Evolutionary conservation across 2,797 vertebrate genomes (phyloP), one percentile per base, ranked within the genome.

Genomic region (Loris lydekkerianus): DNA sequence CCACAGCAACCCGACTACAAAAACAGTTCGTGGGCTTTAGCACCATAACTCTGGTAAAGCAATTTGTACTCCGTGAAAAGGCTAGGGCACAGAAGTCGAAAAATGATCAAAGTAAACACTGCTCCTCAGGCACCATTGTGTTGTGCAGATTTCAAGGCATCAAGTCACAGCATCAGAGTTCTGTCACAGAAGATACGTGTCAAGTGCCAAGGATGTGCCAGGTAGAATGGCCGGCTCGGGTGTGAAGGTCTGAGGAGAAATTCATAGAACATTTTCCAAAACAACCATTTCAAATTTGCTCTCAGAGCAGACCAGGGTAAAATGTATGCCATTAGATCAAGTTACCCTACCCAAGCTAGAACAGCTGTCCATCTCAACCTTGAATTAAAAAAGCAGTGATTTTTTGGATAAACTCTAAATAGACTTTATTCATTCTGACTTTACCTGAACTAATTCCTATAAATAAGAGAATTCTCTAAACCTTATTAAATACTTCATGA

Each of bases 1-100:
- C 98, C 98, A 98, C 98, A 98, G 98, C 98, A 99, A 99, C 98
- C 98, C 98, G 97, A 98, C 97, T 98, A 98, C 97, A 98, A 98
- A 99, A 99, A 99, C 98, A 99, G 98, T 97, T 97, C 93, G 3
- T 0, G 49, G 97, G 97, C 97, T 98, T 96, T 91, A 96, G 98
- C 97, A 96, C 97, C 2, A 0, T 78, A 94, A 88, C 97, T 98
- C 98, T 98, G 98, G 96, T 98, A 99, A 99, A 98, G 98, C 98
- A 98, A 99, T 99, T 97, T 98, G 97, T 98, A 97, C 94, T 96
- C 87, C 8, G 95, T 98, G 98, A 98, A 98, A 97, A 98, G 94
- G 98, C 97, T 95, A 96, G 98, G 98, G 98, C 98, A 98, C 97
- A 98, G 97, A 98, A 97, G 98, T 89, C 98, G 98, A 98, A 99